Percentiles rank a stretch among this genome's conserved stretches.
Conservation (phyloP, 2,113 vertebrate genomes). For the Suncus etruscus region DNA sequence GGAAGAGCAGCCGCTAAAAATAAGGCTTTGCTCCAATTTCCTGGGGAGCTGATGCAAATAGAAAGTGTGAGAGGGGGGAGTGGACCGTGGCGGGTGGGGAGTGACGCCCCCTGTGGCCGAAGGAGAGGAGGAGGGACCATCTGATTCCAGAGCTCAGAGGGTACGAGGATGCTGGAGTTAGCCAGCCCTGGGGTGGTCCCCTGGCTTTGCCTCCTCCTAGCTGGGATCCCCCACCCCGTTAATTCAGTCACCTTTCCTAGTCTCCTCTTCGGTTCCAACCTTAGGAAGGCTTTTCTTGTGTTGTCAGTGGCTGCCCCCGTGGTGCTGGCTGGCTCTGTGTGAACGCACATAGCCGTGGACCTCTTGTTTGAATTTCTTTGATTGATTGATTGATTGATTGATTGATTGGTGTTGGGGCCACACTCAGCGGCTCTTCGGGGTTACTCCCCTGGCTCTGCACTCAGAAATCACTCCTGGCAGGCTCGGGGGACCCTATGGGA, state of each 20-base stretch:
- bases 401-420: too few relatives aligned
- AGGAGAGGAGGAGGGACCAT: background rate
- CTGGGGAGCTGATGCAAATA: constrained; percentile 43
- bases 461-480: too few relatives aligned
- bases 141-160: background rate
- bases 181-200: background rate
- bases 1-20: constrained; percentile 59
- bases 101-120: constrained; percentile 1
- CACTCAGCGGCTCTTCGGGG: too few relatives aligned
- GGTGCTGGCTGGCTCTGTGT: too few relatives aligned
- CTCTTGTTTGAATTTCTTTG: too few relatives aligned
- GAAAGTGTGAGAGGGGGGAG: constrained; percentile 31
- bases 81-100: background rate
- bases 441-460: too few relatives aligned
- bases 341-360: background rate
- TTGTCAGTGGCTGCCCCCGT: background rate
- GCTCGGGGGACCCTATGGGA: too few relatives aligned
- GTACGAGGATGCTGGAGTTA: background rate
- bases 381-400: too few relatives aligned
- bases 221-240: too few relatives aligned
- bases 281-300: background rate
- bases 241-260: constrained; percentile 11
- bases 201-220: background rate
- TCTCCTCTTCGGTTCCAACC: background rate
- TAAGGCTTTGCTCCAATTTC: constrained; percentile 77